A percentile compares a stretch with the other conserved stretches of the same genome.
Evolutionary conservation across 2,113 vertebrate species (phyloP).

Genomic region (Larimichthys polyactis): DNA sequence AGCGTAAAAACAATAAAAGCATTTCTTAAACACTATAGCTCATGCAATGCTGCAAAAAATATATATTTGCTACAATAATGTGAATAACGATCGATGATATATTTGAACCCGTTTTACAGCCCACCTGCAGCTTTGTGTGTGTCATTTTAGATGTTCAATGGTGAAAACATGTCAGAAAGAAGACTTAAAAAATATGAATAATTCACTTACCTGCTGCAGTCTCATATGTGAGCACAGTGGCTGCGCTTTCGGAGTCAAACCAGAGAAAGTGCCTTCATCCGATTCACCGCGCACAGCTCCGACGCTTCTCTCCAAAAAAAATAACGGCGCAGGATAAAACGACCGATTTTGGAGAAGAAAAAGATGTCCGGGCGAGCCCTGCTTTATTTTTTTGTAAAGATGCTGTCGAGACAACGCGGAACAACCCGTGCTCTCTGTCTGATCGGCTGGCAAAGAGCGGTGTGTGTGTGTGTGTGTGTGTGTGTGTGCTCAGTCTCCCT

Average conservation of each 20-base stretch:
- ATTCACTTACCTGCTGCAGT: conserved; percentile 37
- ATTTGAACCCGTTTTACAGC: background rate
- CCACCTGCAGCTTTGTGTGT: background rate
- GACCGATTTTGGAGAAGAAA: background rate
- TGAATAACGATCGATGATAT: background rate
- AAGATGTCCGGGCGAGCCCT: conserved; percentile 6
- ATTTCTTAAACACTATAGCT: background rate
- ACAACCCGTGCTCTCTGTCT: conserved; percentile 5
- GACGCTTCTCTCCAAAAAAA: conserved; percentile 19
- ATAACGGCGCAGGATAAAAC: conserved; percentile 6
- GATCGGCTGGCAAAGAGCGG: conserved; percentile 18
- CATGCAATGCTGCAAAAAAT: background rate
- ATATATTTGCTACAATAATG: background rate
- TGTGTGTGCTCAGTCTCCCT: conserved; percentile 32
- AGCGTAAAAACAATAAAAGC: background rate
- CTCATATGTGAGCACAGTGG: background rate
- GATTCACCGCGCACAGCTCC: conserved; percentile 31
- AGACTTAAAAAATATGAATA: background rate
- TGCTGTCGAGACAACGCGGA: background rate
- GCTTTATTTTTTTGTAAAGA: background rate
- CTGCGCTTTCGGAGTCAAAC: conserved; percentile 28
- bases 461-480: background rate
- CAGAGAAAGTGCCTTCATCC: conserved; percentile 38
- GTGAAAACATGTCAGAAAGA: background rate
- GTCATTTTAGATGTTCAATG: background rate